phyloP scores from a whole-genome alignment of 2,113 vertebrate genomes.

The Gavia stellata region DNA sequence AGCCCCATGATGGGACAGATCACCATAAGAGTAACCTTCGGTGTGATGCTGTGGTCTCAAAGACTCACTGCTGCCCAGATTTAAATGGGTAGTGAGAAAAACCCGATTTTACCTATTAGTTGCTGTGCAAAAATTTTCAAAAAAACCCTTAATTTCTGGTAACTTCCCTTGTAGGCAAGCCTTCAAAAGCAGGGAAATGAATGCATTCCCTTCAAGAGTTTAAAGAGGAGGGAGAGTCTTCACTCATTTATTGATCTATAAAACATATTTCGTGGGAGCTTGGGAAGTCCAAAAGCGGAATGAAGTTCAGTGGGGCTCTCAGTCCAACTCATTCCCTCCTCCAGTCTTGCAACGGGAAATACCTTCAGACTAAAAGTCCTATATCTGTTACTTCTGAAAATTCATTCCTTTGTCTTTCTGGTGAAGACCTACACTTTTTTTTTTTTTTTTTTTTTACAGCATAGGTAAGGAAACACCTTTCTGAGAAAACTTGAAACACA shows the following conservation, averaged over 20 bases:
- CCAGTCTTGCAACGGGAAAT: background rate
- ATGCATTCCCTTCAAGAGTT: background rate
- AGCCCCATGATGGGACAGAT: background rate
- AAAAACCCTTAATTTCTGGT: background rate
- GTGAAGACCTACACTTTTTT: background rate
- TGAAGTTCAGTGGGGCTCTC: background rate
- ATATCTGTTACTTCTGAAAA: background rate
- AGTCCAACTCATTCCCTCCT: background rate
- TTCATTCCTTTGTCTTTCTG: background rate
- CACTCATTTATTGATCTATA: background rate
- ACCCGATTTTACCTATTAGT: background rate
- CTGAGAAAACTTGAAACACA: background rate
- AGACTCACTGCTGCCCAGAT: background rate
- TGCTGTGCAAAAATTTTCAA: background rate
- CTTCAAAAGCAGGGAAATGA: background rate
- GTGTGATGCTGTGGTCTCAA: background rate
- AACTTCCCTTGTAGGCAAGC: background rate
- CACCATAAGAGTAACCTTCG: background rate
- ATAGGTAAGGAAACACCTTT: background rate
- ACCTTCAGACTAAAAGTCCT: background rate
- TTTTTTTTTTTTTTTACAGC: background rate
- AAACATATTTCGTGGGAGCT: background rate
- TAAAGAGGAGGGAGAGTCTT: background rate
- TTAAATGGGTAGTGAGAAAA: background rate
- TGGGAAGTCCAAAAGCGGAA: background rate